phyloP scores from a whole-genome alignment of 2,797 vertebrate genomes.

The Otus scops region DNA sequence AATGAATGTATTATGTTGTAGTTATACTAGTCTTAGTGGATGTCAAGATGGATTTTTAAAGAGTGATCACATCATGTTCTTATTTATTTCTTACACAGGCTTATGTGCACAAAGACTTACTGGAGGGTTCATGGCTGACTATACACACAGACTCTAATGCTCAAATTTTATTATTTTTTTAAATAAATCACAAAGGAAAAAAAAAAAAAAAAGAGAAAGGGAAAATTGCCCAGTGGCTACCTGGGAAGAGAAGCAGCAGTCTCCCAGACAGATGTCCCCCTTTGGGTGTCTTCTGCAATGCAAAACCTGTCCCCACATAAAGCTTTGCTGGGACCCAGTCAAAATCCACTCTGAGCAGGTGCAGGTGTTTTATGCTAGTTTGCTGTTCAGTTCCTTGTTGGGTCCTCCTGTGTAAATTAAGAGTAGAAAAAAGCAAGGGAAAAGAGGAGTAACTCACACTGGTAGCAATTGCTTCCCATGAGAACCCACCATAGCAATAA shows the following conservation, averaged over 20 bases:
- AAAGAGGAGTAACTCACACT: neutral
- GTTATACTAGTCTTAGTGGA: neutral
- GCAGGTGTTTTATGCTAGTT: neutral
- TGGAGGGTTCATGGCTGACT: neutral
- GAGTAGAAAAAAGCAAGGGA: neutral
- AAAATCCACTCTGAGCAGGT: neutral
- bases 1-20: neutral
- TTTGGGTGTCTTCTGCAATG: too few species aligned
- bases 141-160: neutral
- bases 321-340: neutral
- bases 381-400: neutral
- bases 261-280: neutral
- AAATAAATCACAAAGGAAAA: neutral
- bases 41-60: neutral
- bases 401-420: neutral
- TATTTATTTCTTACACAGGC: neutral
- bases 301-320: rapidly evolving
- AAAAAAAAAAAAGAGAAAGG: neutral
- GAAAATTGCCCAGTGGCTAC: neutral
- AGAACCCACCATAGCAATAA: rapidly evolving
- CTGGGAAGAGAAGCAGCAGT: neutral
- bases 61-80: neutral
- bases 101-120: neutral
- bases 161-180: neutral
- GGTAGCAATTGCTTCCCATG: rapidly evolving